Base-by-base conservation (phyloP, 2,888 invertebrate species). In the Uloborus plumipes region DNA sequence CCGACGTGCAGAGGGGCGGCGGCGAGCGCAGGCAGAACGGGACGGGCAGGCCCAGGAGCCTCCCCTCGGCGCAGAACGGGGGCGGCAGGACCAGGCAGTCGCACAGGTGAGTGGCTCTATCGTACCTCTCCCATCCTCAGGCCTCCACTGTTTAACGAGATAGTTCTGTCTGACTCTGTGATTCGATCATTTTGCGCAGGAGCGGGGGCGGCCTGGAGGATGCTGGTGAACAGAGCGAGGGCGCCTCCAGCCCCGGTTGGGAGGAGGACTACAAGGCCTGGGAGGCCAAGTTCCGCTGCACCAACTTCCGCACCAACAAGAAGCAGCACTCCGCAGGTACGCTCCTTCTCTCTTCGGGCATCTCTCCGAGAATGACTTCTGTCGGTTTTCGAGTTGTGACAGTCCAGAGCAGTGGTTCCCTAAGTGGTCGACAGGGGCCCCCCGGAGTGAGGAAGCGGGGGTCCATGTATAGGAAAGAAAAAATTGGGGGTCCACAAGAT, bases 261-360 rank as follows among this genome's bases (percentile, higher is more conserved):
- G 90, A 90, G 85, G 90, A 90, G 78, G 89, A 90, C 85, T 89
- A 89, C 85, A 90, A 90, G 85, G 89, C 89, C 14, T 88, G 90
- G 88, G 90, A 90, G 86, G 90, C 89, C 70, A 90, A 89, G 85
- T 88, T 90, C 67, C 87, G 89, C 47, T 90, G 90, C 85, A 88
- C 89, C 84, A 89, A 88, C 71, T 88, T 89, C 84, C 89, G 89
- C 82, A 89, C 89, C 71, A 85, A 82, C 72, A 88, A 88, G 82
- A 89, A 89, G 80, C 39, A 39, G 39, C 89, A 89, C 67, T 90
- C 90, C 51, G 89, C 88, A 85, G 89, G 89, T 89, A 85, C 74
- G 26, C 22, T 47, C n/a, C 11, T 18, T 4, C 11, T 14, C 15
- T 9, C 31, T 31, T 31, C 7, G 4, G 2, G 2, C 31, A 31